Conservation (phyloP, 2,888 invertebrate genomes). For the Sinopyrophorus schimmeli region DNA sequence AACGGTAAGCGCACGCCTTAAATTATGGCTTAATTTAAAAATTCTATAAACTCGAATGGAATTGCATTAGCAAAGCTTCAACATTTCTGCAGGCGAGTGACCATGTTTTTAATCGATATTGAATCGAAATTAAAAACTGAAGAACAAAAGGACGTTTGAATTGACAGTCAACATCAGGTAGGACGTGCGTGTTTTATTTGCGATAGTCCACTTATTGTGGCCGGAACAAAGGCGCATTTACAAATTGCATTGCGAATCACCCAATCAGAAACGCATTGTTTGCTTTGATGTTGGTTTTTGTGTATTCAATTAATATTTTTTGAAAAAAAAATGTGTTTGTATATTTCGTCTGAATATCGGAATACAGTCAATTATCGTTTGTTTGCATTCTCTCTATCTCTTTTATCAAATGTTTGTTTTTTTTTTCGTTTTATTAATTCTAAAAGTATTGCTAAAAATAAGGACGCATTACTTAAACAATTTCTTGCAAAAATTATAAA, state of each 20-base stretch:
- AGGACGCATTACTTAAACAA: too few relatives aligned
- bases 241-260: slow-evolving; percentile 58
- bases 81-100: slow-evolving; percentile 1
- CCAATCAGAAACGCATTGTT: slow-evolving; percentile 57
- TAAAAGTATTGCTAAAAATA: too few relatives aligned
- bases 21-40: too few relatives aligned
- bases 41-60: too few relatives aligned
- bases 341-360: neutral
- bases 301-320: slow-evolving; percentile 48
- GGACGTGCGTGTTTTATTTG: slow-evolving; percentile 52
- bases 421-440: too few relatives aligned
- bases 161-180: slow-evolving; percentile 38
- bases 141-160: slow-evolving; percentile 33
- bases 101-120: slow-evolving; percentile 21
- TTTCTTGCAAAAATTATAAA: too few relatives aligned
- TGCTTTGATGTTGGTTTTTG: slow-evolving; percentile 47
- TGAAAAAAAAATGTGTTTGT: slow-evolving; percentile 41
- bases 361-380: too few relatives aligned
- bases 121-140: slow-evolving; percentile 33
- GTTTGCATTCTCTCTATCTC: too few relatives aligned
- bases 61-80: too few relatives aligned
- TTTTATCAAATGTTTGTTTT: too few relatives aligned
- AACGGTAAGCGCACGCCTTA: too few relatives aligned
- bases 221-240: slow-evolving; percentile 52
- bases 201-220: slow-evolving; percentile 53